Conservation (phyloP, 2,113 vertebrate genomes). For the Etheostoma cragini region DNA sequence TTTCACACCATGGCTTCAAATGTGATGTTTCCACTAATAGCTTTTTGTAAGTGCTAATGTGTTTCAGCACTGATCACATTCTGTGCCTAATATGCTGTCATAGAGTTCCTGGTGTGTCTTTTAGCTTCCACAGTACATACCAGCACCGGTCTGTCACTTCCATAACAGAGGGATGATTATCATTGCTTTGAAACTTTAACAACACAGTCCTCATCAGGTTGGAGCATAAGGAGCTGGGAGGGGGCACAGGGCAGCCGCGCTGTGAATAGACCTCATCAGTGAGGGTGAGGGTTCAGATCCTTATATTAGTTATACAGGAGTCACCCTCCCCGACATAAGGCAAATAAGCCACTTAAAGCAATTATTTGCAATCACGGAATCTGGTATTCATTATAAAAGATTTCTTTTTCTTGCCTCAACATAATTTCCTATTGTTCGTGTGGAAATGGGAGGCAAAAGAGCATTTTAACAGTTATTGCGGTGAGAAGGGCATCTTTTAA, state of each 20-base stretch:
- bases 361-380: conserved; percentile 99
- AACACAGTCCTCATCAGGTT: conserved; percentile 89
- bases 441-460: conserved; percentile 82
- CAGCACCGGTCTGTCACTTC: conserved; percentile 31
- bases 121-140: conserved; percentile 25
- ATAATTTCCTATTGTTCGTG: conserved; percentile 87
- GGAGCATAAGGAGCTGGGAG: conserved; percentile 79
- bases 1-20: background rate
- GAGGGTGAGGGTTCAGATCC: conserved; percentile 92
- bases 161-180: conserved; percentile 82
- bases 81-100: background rate
- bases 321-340: conserved; percentile 91
- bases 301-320: conserved; percentile 92
- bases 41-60: background rate
- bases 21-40: background rate
- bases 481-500: conserved; percentile 63
- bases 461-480: conserved; percentile 83
- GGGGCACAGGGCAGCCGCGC: conserved; percentile 89
- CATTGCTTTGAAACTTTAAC: conserved; percentile 86
- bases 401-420: conserved; percentile 75
- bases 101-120: background rate
- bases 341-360: conserved; percentile 92
- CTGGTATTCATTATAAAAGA: conserved; percentile 93
- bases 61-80: conserved; percentile 2
- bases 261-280: conserved; percentile 99